These are phyloP conservation scores for Eubasilissa splendida DNA, from an alignment of 2,888 invertebrate genomes.

Conservation along the genomic window DNA sequence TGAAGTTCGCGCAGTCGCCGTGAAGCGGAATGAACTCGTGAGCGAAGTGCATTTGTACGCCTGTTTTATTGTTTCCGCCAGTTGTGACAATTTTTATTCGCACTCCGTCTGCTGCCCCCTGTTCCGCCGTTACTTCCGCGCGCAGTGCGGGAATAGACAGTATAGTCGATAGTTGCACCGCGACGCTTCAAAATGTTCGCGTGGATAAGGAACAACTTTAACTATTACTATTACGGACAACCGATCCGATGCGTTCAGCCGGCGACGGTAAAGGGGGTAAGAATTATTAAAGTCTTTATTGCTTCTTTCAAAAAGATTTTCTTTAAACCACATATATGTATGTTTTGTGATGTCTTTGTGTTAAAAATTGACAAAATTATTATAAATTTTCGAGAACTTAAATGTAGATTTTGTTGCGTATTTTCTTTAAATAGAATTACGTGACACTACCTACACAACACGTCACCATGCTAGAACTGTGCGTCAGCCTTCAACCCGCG, in stretches of 20 bases:
- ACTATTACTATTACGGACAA: slow-evolving; percentile 50
- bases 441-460: not conserved
- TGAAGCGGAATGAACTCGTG: slow-evolving; percentile 47
- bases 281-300: slow-evolving; percentile 16
- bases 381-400: too few relatives aligned
- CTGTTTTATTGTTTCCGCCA: slow-evolving; percentile 48
- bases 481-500: not conserved
- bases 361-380: too few relatives aligned
- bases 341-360: too few relatives aligned
- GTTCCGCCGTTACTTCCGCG: slow-evolving; percentile 34
- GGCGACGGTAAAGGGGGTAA: slow-evolving; percentile 34
- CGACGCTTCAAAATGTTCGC: slow-evolving; percentile 48
- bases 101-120: not conserved
- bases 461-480: not conserved
- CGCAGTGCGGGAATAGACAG: slow-evolving; percentile 7
- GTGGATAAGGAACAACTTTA: slow-evolving; percentile 52
- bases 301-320: too few relatives aligned
- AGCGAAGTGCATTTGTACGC: slow-evolving; percentile 42
- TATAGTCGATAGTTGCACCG: not conserved
- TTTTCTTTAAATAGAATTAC: too few relatives aligned
- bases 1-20: slow-evolving; percentile 41
- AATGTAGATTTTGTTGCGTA: too few relatives aligned
- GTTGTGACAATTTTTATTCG: slow-evolving; percentile 27
- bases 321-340: too few relatives aligned
- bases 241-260: slow-evolving; percentile 40